phyloP scores from a whole-genome alignment of 2,797 vertebrate genomes.

The Leontocebus nigricollis region DNA sequence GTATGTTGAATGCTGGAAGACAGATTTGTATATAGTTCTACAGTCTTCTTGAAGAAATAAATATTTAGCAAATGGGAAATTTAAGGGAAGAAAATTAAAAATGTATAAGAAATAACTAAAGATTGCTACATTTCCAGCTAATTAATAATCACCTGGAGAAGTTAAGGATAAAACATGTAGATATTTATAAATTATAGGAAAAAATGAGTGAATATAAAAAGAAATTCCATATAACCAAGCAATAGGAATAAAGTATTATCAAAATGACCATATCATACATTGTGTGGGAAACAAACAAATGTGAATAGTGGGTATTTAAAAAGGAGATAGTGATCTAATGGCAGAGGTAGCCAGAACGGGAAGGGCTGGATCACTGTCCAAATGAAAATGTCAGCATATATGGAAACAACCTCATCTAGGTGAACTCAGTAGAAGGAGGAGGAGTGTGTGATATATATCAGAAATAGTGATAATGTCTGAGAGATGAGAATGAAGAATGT shows the following conservation, averaged over 20 bases:
- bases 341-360: constrained; percentile 14
- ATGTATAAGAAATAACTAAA: constrained; percentile 11
- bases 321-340: constrained; percentile 41
- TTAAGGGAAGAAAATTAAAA: not conserved
- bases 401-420: constrained; percentile 34
- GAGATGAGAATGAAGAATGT: constrained; percentile 21
- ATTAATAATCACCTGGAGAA: not conserved
- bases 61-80: not conserved
- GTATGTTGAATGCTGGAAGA: not conserved
- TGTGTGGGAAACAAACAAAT: constrained; percentile 48
- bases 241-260: not conserved
- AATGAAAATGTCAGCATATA: constrained; percentile 54
- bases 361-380: not conserved
- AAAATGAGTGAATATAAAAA: not conserved
- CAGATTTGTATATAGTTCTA: not conserved
- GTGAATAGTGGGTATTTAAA: constrained; percentile 11
- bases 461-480: constrained; percentile 22
- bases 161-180: not conserved
- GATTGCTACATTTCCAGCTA: not conserved
- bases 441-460: not conserved
- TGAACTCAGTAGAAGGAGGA: constrained; percentile 5
- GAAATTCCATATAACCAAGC: not conserved
- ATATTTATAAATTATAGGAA: not conserved
- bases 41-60: not conserved
- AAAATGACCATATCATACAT: not conserved